Evolutionary conservation across 2,888 invertebrate genomes (phyloP).

Genomic region (Diabrotica balteata): DNA sequence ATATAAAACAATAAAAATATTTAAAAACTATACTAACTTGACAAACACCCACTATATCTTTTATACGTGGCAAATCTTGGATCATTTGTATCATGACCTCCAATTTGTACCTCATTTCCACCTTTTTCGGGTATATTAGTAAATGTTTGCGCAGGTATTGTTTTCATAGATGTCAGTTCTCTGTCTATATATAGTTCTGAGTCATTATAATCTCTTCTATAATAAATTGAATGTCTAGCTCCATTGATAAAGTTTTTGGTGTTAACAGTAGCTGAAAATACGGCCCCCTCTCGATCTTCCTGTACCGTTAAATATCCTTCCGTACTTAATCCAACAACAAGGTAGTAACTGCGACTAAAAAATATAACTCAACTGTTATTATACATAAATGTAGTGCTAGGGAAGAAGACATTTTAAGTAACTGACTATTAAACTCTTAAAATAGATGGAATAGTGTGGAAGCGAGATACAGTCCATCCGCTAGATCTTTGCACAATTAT

Average conservation of each 20-base stretch:
- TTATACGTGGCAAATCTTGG: slow-evolving; percentile 82
- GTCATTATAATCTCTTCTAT: slow-evolving; percentile 73
- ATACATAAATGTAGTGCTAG: not conserved
- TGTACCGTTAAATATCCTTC: slow-evolving; percentile 86
- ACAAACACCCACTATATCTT: slow-evolving; percentile 88
- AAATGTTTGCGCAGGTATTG: slow-evolving; percentile 72
- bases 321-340: slow-evolving; percentile 81
- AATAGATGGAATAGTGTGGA: too few species aligned
- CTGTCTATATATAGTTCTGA: slow-evolving; percentile 78
- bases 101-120: slow-evolving; percentile 84
- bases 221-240: slow-evolving; percentile 79
- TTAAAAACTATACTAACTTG: slow-evolving; percentile 69
- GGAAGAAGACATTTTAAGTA: too few species aligned
- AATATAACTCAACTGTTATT: not conserved
- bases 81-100: slow-evolving; percentile 85
- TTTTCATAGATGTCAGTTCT: slow-evolving; percentile 73
- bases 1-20: not conserved
- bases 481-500: too few species aligned
- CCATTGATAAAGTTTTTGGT: slow-evolving; percentile 84
- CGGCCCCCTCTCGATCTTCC: slow-evolving; percentile 81
- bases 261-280: slow-evolving; percentile 76
- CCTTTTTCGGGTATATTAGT: slow-evolving; percentile 74
- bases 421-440: too few species aligned
- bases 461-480: too few species aligned
- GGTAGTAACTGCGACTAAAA: slow-evolving; percentile 78